Evolutionary conservation across 2,888 invertebrate genomes (phyloP), one percentile per base, ranked within the genome.

Genomic region (Oconnorella tubifera): DNA sequence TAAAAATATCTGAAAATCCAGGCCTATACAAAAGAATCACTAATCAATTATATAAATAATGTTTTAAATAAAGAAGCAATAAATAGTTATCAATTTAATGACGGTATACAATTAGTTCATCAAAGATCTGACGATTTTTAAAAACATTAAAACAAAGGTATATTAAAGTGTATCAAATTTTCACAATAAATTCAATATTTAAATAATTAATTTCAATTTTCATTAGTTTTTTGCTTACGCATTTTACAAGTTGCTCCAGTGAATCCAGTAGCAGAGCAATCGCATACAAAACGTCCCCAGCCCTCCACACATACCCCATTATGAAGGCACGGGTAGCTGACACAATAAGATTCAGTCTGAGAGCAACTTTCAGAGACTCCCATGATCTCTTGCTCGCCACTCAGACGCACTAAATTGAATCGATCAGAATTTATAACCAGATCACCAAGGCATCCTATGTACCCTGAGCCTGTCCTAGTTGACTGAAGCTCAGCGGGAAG

Each of bases 231-330:
- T n/a, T n/a, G n/a, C 79, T 77, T 78, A 90, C 90, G 89, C 84
- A 90, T 86, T 69, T 92, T 92, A 83, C 97, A 97, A 6, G 91
- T 93, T 0, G 91, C 90, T 32, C 96, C 97, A 0, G 89, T 90
- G 78, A 89, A 95, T 69, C 89, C 87, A 0, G 95, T 95, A 40
- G 87, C 87, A 6, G 91, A 89, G 80, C 97, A 97, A 82, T 97
- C 95, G 79, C 97, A 97, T 60, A 92, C 87, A 73, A 90, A 91
- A 66, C 96, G 86, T 83, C 95, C 95, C 96, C 96, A 97, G 0
- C 97, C 97, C 80, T 96, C 94, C 2, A 88, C 85, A 82, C 97
- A 97, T 28, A 85, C 84, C 0, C 93, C 94, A 2, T 90, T 90
- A 78, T 96, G 92, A 82, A 91, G 88, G 78, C 97, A 97, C 0